Conservation (phyloP, 2,113 vertebrate genomes). For the Forbesichthys agassizii region DNA sequence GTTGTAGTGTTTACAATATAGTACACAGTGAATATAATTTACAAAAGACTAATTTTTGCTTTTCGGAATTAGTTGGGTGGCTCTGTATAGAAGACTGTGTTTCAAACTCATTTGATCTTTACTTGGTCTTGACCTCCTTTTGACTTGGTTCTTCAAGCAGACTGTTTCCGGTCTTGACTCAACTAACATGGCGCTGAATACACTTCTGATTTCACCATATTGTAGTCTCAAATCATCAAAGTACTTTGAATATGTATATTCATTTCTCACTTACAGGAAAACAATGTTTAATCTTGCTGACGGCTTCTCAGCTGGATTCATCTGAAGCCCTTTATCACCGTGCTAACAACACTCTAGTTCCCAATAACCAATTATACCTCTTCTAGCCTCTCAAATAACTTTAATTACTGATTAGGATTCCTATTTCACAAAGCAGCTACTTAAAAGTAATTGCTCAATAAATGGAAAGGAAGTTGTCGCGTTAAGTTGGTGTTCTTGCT, state of each 20-base stretch:
- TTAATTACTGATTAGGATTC: conserved; percentile 96
- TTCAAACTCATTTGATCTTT: too few relatives aligned
- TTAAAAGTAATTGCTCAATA: conserved; percentile 96
- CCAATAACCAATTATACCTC: conserved; percentile 91
- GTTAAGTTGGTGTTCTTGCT: conserved; percentile 92
- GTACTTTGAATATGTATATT: conserved; percentile 30
- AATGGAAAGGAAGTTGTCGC: conserved; percentile 91
- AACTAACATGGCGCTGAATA: too few relatives aligned
- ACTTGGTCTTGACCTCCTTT: too few relatives aligned
- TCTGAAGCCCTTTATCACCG: conserved; percentile 62
- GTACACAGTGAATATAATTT: too few relatives aligned
- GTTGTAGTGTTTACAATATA: too few relatives aligned
- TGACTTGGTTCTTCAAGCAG: neutral
- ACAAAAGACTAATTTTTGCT: too few relatives aligned
- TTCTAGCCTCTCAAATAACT: conserved; percentile 88
- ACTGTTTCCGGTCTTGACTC: neutral
- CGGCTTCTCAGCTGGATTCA: conserved; percentile 54
- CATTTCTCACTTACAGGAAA: conserved; percentile 47
- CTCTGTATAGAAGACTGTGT: too few relatives aligned
- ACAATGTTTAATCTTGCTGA: conserved; percentile 58
- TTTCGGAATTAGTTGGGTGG: too few relatives aligned
- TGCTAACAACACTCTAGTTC: conserved; percentile 84
- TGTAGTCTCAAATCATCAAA: conserved; percentile 1
- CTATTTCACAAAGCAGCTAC: conserved; percentile 88
- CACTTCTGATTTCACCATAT: neutral